These are phyloP conservation scores for Anser cygnoides DNA, from an alignment of 2,113 vertebrate species.

Conservation along the genomic window DNA sequence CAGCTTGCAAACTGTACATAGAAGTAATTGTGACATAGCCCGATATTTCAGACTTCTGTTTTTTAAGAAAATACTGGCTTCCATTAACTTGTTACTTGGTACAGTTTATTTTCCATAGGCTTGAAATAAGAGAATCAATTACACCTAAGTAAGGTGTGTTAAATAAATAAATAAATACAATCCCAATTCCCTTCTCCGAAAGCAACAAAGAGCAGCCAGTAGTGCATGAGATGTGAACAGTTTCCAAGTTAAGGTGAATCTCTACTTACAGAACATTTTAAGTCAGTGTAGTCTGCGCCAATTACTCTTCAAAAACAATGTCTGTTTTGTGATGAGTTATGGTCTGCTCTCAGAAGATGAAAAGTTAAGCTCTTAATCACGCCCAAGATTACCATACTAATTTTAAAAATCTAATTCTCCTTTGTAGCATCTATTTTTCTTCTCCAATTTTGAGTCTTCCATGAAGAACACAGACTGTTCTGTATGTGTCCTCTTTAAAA, in stretches of 20 bases:
- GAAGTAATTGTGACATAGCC: background rate
- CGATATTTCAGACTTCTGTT: background rate
- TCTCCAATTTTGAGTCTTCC: background rate
- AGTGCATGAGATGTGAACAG: background rate
- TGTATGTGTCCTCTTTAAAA: slow-evolving; percentile 29
- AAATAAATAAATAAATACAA: background rate
- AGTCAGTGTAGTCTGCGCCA: background rate
- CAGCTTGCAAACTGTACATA: background rate
- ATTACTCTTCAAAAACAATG: background rate
- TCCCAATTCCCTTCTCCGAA: background rate
- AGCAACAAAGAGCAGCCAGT: background rate
- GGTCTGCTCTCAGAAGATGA: background rate
- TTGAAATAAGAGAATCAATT: background rate
- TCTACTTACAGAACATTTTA: background rate
- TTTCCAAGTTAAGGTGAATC: background rate
- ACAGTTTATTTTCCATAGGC: background rate
- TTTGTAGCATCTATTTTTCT: background rate
- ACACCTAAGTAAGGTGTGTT: background rate
- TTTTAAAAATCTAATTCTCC: background rate
- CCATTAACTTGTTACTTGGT: background rate
- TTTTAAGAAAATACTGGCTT: background rate
- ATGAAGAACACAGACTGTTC: background rate
- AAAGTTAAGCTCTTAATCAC: background rate
- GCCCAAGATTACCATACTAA: background rate
- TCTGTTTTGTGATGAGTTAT: background rate